Evolutionary conservation across 2,888 invertebrate species (phyloP), one percentile per base, ranked within the genome.

Genomic region (Allygus modestus): DNA sequence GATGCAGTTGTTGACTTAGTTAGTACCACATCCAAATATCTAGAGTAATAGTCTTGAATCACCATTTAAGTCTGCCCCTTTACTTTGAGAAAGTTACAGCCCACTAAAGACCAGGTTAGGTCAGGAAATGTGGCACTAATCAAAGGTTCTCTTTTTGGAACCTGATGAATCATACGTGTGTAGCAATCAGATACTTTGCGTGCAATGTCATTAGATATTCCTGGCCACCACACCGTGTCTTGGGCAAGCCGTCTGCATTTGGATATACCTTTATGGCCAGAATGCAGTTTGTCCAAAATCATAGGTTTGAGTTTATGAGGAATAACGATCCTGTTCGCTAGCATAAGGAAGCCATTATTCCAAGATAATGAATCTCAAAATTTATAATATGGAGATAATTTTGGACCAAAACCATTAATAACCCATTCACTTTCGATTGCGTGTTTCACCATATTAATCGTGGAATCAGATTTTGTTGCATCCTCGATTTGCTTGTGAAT

Each of bases 171-270:
- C 28, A 51, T 75, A 15, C 61, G 31, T 17, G 28, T 31, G 20
- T 54, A 51, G n/a, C 54, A 26, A 9, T 51, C 41, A 12, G 33
- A 4, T 11, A 77, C 81, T 23, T 43, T 81, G 0, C n/a, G 7
- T 15, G 31, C 33, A 0, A 84, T 54, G 15, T 77, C 54, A 37
- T 82, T 33, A 7, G 54, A 31, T 69, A 69, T 69, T 33, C 69
- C 69, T 69, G 31, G 69, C 69, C 69, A 69, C 69, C 46, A 84
- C 2, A 31, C 41, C 7, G 61, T 23, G 43, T 54, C 82, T 15
- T 85, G 31, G 89, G 88, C 23, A 89, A 77, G 23, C 89, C 86
- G 85, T 90, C 89, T 12, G 89, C 69, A 69, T 69, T 69, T 69
- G 7, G 69, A 31, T 15, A 31, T 17, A 9, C 69, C 69, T n/a